Percentiles rank a stretch among this genome's conserved stretches.
Conservation (phyloP, 2,888 invertebrate genomes). For the Ecdyonurus torrentis region DNA sequence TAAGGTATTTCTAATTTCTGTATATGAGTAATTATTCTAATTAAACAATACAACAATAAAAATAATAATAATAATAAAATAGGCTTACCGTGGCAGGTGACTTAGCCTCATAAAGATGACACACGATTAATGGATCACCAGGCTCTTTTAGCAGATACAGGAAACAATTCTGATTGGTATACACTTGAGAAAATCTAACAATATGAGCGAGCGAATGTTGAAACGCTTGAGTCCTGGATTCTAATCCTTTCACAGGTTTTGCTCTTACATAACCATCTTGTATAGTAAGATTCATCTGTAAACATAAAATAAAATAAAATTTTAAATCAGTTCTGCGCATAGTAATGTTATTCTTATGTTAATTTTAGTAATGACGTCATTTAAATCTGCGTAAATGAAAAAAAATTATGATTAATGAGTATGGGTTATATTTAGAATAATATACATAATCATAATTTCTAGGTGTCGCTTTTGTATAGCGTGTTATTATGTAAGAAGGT, state of each 20-base stretch:
- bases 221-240: background rate
- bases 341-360: too few species aligned
- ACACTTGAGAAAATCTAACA: background rate
- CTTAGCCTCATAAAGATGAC: background rate
- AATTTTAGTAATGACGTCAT: too few species aligned
- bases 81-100: background rate
- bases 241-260: background rate
- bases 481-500: too few species aligned
- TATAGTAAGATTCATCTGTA: background rate
- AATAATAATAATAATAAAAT: constrained; percentile 3
- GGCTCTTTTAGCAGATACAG: background rate
- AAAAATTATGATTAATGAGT: background rate
- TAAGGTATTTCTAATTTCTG: too few species aligned
- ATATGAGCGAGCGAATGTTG: background rate
- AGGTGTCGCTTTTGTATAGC: too few species aligned
- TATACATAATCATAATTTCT: too few species aligned
- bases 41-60: too few species aligned
- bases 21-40: too few species aligned
- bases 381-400: background rate
- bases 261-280: background rate
- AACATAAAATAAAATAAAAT: too few species aligned
- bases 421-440: background rate
- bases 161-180: constrained; percentile 18
- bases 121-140: background rate
- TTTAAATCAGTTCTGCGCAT: too few species aligned